phyloP scores from a whole-genome alignment of 37 sponge, comb jelly and placozoan genomes.

The Agelas oroides region DNA sequence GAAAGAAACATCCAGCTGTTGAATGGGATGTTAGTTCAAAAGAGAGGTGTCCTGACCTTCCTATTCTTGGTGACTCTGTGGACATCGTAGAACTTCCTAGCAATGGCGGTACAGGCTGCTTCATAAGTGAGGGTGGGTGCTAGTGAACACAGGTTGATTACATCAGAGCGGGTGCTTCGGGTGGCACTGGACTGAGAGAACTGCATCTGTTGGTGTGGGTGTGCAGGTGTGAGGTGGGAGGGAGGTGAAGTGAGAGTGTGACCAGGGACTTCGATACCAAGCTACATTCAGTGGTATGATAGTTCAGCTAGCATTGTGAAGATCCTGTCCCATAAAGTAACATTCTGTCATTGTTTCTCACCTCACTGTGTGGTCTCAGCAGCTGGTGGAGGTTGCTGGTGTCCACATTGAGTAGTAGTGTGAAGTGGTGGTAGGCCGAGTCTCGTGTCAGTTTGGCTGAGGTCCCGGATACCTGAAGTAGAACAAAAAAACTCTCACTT shows the following conservation, averaged over 20 bases:
- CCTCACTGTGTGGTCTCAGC: conserved; percentile 38
- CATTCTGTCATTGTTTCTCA: neutral
- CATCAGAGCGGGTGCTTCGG: conserved; percentile 42
- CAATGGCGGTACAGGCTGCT: conserved; percentile 16
- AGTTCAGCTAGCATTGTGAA: conserved; percentile 2
- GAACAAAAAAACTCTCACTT: no score
- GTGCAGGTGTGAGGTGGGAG: conserved; percentile 7
- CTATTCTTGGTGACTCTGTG: conserved; percentile 27
- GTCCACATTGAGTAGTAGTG: conserved; percentile 74
- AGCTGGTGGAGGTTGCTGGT: conserved; percentile 6
- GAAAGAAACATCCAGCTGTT: no score
- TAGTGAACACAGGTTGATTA: conserved; percentile 30
- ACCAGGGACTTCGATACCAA: no score
- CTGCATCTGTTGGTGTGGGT: conserved; percentile 16
- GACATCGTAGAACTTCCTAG: conserved; percentile 51
- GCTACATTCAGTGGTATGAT: neutral
- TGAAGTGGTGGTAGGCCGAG: conserved; percentile 85
- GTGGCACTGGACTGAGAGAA: conserved; percentile 61
- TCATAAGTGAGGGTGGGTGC: conserved; percentile 17
- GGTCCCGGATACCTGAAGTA: conserved; percentile 81
- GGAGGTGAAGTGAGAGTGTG: neutral
- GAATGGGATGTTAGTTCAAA: no score
- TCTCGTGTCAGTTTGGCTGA: conserved; percentile 67
- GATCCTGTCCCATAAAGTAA: neutral
- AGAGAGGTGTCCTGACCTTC: conserved; percentile 8